Percentiles rank a stretch among this genome's conserved stretches.
Conservation (phyloP, 2,888 invertebrate genomes). For the Caenorhabditis sp. region DNA sequence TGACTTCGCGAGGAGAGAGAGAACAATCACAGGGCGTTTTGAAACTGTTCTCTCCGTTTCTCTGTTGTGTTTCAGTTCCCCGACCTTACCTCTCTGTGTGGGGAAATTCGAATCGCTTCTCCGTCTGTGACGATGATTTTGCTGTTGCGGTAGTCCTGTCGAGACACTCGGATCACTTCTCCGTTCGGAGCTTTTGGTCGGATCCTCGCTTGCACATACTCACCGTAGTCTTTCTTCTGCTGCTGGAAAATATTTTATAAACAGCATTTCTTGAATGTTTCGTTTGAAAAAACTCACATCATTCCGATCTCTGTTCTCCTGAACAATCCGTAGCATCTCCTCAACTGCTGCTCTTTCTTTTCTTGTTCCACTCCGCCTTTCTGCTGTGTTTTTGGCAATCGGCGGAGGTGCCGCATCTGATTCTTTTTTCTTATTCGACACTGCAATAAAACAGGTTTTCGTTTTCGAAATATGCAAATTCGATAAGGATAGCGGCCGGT, state of each 20-base stretch:
- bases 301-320: constrained; percentile 69
- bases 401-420: constrained; percentile 33
- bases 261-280: neutral
- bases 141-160: constrained; percentile 64
- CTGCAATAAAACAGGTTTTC: constrained; percentile 42
- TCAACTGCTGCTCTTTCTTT: constrained; percentile 70
- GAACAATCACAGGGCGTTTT: neutral
- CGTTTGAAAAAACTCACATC: constrained; percentile 38
- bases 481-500: constrained; percentile 35
- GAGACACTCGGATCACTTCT: constrained; percentile 55
- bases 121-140: constrained; percentile 66
- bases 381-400: constrained; percentile 37
- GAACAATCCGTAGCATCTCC: constrained; percentile 69
- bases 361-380: constrained; percentile 30
- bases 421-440: constrained; percentile 48
- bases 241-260: constrained; percentile 36
- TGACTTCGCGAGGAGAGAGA: neutral
- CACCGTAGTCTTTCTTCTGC: constrained; percentile 70
- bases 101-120: constrained; percentile 63
- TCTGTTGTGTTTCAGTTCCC: too few species aligned
- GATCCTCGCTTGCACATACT: constrained; percentile 69
- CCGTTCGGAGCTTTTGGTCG: constrained; percentile 40
- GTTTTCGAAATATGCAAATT: constrained; percentile 44
- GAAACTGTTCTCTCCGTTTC: neutral
- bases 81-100: constrained; percentile 64